Base-by-base conservation (phyloP, 2,888 invertebrate genomes). In the Drosophila infuscata region DNA sequence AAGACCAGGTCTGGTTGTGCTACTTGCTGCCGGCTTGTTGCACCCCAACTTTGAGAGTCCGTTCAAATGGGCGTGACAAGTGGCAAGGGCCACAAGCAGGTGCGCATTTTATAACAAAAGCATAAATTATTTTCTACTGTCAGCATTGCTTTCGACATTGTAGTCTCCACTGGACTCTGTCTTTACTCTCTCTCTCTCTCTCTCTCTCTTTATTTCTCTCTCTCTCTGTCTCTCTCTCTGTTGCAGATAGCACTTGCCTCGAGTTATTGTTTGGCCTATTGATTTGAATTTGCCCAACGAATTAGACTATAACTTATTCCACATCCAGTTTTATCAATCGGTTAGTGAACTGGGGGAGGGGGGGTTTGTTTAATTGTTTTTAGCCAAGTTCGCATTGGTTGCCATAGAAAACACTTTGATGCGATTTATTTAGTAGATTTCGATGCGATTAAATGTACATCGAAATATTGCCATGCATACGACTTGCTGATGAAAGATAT, bases 91-190 rank as follows among this genome's bases (percentile, higher is more conserved):
- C 67, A 51, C n/a, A 43, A 73, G 72, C 85, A 85, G 85, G 85
- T 85, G 91, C 91, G 73, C 81, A 76, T 80, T 79, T 72, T 78
- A 83, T 78, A 90, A 89, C 90, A 89, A 91, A 87, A 72, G 91
- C 80, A 89, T 89, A 89, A 89, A 89, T 89, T 89, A 89, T 91
- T 91, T 91, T 89, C 75, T 75, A 75, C 90, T 90, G 91, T 90
- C 91, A 91, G 83, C 87, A 90, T 73, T 89, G 90, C 90, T 88
- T 88, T 71, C 83, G 70, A 49, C 67, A 56, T 69, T 49, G 64
- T 32, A 43, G n/a, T n/a, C 9, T 11, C n/a, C n/a, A 11, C 43
- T 43, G 43, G 43, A 43, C 46, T 46, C 46, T 25, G 15, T 46
- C 46, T 41, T 0, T 0, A 2, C 17, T 51, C 32, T 6, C 30